A percentile compares a stretch with the other conserved stretches of the same genome.
Evolutionary conservation across 2,888 invertebrate genomes (phyloP).

Genomic region (Sinelater perroti): DNA sequence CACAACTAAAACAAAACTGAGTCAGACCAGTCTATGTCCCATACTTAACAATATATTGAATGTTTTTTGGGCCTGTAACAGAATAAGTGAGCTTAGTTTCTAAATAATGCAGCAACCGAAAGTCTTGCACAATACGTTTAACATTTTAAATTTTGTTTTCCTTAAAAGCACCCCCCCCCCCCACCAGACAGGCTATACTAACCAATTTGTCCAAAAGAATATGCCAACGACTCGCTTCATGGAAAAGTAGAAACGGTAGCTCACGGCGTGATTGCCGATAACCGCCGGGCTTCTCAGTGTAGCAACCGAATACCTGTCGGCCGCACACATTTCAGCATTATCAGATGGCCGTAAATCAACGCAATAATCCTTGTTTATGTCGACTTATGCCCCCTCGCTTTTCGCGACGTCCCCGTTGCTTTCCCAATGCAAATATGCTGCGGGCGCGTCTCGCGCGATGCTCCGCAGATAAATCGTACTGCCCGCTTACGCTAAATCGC

Average conservation of each 20-base stretch:
- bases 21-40: no score
- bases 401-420: slow-evolving; percentile 17
- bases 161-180: no score
- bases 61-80: no score
- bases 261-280: background rate
- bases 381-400: slow-evolving; percentile 11
- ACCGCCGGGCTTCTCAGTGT: slow-evolving; percentile 7
- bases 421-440: slow-evolving; percentile 13
- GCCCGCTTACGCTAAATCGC: slow-evolving; percentile 11
- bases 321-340: slow-evolving; percentile 12
- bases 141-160: no score
- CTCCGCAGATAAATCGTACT: slow-evolving; percentile 5
- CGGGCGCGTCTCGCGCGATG: slow-evolving; percentile 2
- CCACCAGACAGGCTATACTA: no score
- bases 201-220: no score
- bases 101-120: no score
- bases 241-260: slow-evolving; percentile 12
- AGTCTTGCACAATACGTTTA: no score
- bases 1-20: no score
- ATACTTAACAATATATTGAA: no score
- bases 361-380: slow-evolving; percentile 25
- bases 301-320: slow-evolving; percentile 17
- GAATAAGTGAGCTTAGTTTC: no score
- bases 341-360: slow-evolving; percentile 22
- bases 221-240: no score